Percentiles rank a stretch among this genome's conserved stretches.
Conservation (phyloP, 2,113 vertebrate species). For the Haemorhous mexicanus region DNA sequence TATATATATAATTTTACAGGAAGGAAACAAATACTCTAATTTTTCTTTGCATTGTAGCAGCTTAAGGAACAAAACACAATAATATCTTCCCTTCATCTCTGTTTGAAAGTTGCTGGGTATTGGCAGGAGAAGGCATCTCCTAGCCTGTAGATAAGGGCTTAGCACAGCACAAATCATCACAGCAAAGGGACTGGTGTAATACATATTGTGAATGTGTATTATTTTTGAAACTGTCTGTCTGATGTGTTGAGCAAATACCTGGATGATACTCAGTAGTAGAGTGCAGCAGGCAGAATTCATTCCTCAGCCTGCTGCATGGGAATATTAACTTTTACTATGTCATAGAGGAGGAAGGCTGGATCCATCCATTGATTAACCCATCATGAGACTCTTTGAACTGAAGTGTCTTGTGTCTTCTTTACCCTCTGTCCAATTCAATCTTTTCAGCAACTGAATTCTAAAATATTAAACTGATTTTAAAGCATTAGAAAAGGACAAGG, state of each 20-base stretch:
- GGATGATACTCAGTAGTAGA: neutral
- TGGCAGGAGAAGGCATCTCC: neutral
- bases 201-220: neutral
- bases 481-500: neutral
- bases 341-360: neutral
- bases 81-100: neutral
- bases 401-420: neutral
- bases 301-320: neutral
- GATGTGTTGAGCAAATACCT: conserved; percentile 7
- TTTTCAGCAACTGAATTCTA: neutral
- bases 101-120: neutral
- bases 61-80: neutral
- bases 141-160: neutral
- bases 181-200: neutral
- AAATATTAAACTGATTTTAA: neutral
- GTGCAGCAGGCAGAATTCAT: neutral
- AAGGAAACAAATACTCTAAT: neutral
- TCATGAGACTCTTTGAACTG: neutral
- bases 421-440: neutral
- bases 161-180: neutral
- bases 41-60: neutral
- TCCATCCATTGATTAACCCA: neutral
- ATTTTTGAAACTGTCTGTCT: neutral
- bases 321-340: neutral
- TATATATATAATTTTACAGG: neutral